A percentile compares a stretch with the other conserved stretches of the same genome.
Conservation (phyloP, 2,888 invertebrate species). For the Mallateleia sp. region DNA sequence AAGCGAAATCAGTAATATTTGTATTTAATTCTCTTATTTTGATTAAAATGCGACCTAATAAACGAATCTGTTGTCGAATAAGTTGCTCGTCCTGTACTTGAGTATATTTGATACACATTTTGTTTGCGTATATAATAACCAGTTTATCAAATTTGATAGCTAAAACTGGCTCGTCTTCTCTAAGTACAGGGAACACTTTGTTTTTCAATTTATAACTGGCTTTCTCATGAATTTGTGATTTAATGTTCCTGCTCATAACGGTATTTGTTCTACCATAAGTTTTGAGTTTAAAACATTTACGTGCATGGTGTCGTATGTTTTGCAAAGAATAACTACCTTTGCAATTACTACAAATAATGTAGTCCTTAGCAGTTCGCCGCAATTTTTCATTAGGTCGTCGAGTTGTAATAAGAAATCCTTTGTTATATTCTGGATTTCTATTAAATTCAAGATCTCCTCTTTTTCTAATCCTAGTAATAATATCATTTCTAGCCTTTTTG, state of each 20-base stretch:
- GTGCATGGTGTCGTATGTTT: too few relatives aligned
- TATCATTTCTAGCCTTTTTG: too few relatives aligned
- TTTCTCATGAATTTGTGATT: background rate
- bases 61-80: background rate
- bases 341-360: too few relatives aligned
- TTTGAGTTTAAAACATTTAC: too few relatives aligned
- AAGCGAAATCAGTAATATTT: slow-evolving; percentile 37
- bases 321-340: too few relatives aligned
- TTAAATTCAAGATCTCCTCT: slow-evolving; percentile 16
- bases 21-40: background rate
- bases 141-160: background rate
- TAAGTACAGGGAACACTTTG: background rate
- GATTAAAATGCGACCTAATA: background rate
- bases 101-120: too few relatives aligned
- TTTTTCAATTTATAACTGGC: background rate
- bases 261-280: background rate
- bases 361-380: background rate
- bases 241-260: background rate
- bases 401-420: background rate
- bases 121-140: background rate
- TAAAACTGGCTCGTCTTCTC: background rate
- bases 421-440: slow-evolving; percentile 9
- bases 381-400: background rate
- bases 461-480: slow-evolving; percentile 16
- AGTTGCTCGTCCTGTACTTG: background rate